Conservation (phyloP, 2,888 invertebrate genomes). For the Phyllotreta cruciferae region DNA sequence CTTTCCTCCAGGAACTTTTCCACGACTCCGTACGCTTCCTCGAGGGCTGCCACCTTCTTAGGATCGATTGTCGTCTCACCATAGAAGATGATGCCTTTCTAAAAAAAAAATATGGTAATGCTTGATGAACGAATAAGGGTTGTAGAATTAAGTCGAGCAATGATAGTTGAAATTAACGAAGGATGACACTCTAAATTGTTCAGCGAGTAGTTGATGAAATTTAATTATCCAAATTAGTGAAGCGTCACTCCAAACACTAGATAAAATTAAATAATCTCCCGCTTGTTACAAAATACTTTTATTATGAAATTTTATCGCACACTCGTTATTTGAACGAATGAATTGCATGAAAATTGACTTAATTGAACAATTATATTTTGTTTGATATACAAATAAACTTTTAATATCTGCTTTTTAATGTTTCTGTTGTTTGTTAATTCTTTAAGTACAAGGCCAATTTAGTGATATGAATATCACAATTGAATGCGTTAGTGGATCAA, state of each 20-base stretch:
- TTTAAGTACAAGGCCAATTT: slow-evolving; percentile 2
- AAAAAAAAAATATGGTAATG: slow-evolving; percentile 5
- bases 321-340: too few species aligned
- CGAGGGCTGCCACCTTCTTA: neutral
- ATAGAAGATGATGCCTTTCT: slow-evolving; percentile 20
- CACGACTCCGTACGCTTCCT: slow-evolving; percentile 51
- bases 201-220: neutral
- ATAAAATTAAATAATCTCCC: too few species aligned
- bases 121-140: too few species aligned
- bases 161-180: too few species aligned
- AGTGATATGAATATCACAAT: neutral
- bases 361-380: too few species aligned
- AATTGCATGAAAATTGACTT: too few species aligned
- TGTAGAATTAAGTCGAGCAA: too few species aligned
- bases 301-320: too few species aligned
- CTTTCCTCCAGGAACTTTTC: slow-evolving; percentile 55
- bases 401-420: neutral
- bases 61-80: slow-evolving; percentile 14
- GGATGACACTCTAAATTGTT: neutral
- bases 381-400: neutral
- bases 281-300: too few species aligned
- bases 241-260: neutral
- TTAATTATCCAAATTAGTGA: neutral
- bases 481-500: neutral
- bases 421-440: slow-evolving; percentile 1